phyloP scores from a whole-genome alignment of 2,113 vertebrate genomes.

The Taurulus bubalis region DNA sequence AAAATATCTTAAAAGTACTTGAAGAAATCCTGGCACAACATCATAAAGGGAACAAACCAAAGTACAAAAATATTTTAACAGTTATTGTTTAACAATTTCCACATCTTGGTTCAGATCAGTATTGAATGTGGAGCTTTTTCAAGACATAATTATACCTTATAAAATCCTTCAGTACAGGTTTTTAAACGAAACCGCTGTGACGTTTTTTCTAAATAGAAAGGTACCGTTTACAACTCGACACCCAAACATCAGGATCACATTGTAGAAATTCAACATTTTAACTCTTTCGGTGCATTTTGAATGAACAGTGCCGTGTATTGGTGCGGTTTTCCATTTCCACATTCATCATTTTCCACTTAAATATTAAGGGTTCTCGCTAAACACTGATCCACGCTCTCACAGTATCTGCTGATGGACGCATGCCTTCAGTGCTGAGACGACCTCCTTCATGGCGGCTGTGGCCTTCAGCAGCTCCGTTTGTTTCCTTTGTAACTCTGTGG shows the following conservation, averaged over 20 bases:
- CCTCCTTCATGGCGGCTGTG: slow-evolving; percentile 44
- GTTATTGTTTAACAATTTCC: neutral
- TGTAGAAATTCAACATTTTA: neutral
- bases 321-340: neutral
- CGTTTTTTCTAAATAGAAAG: neutral
- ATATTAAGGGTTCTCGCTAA: neutral
- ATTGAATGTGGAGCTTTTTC: neutral
- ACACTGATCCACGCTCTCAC: no score
- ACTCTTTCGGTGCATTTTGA: neutral
- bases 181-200: neutral
- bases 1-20: neutral
- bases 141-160: neutral
- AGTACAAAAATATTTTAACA: no score
- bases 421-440: slow-evolving; percentile 36
- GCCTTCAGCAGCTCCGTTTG: slow-evolving; percentile 42
- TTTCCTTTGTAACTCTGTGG: slow-evolving; percentile 63
- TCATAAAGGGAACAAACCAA: no score
- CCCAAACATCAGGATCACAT: neutral
- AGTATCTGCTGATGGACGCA: slow-evolving; percentile 7
- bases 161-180: neutral
- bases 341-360: neutral
- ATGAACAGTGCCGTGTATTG: neutral
- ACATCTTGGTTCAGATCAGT: neutral
- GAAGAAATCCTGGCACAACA: no score
- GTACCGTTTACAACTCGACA: no score